A percentile compares a stretch with the other conserved stretches of the same genome.
Evolutionary conservation across 2,888 invertebrate species (phyloP).

Genomic region (Coelinius sp.): DNA sequence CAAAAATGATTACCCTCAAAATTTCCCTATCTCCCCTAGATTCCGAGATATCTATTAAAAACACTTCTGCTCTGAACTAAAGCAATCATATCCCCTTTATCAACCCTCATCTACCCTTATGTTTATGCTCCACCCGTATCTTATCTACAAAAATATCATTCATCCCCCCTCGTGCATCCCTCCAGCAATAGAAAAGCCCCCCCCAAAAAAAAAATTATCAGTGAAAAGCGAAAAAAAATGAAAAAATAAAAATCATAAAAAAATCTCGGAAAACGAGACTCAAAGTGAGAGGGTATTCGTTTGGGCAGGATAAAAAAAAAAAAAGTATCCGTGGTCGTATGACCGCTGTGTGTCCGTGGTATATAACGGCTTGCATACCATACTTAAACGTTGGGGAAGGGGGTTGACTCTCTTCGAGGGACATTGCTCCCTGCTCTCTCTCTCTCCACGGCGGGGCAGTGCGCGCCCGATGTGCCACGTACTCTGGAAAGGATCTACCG

Average conservation of each 20-base stretch:
- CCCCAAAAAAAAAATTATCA: too few relatives aligned
- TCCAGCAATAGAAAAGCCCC: too few relatives aligned
- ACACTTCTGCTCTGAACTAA: too few relatives aligned
- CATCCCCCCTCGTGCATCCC: too few relatives aligned
- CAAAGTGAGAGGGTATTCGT: conserved; percentile 29
- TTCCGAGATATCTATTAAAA: too few relatives aligned
- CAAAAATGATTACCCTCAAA: too few relatives aligned
- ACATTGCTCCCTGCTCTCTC: conserved; percentile 64
- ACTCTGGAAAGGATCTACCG: conserved; percentile 27
- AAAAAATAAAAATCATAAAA: conserved; percentile 28
- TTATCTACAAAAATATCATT: too few relatives aligned
- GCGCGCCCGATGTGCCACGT: conserved; percentile 35
- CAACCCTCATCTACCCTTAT: too few relatives aligned
- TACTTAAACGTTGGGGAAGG: conserved; percentile 59
- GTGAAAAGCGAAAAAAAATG: conserved; percentile 22
- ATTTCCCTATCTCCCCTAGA: too few relatives aligned
- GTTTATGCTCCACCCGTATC: too few relatives aligned
- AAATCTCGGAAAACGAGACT: neutral
- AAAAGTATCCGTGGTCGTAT: conserved; percentile 47
- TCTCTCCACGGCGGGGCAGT: conserved; percentile 36
- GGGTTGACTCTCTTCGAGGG: conserved; percentile 63
- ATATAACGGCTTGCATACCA: conserved; percentile 55
- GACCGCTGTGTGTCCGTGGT: conserved; percentile 40
- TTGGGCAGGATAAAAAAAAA: conserved; percentile 42
- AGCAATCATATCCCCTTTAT: too few relatives aligned